Percentiles rank a stretch among this genome's conserved stretches.
Conservation (phyloP, 1,140 invertebrate species). For the Holotrichia oblita region DNA sequence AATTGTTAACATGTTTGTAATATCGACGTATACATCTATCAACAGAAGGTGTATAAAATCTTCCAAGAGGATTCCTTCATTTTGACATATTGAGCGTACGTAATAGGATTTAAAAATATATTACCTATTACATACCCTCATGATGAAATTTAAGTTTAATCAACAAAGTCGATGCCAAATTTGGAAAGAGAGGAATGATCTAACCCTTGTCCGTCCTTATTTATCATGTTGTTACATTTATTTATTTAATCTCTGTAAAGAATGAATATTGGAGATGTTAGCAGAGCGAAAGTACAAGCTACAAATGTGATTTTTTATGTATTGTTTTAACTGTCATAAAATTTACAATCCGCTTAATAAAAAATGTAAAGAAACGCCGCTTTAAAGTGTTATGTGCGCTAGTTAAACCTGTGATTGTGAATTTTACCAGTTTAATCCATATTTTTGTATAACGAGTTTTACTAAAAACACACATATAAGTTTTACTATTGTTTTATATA, state of each 20-base stretch:
- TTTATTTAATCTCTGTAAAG: not conserved
- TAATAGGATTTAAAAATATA: too few relatives aligned
- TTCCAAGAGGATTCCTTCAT: not conserved
- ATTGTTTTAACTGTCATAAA: conserved; percentile 23
- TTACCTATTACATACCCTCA: not conserved
- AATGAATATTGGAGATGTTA: conserved; percentile 2
- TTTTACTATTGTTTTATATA: conserved; percentile 2
- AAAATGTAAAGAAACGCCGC: not conserved
- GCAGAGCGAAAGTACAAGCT: conserved; percentile 28
- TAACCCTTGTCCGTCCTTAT: conserved; percentile 32
- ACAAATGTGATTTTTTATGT: conserved; percentile 29
- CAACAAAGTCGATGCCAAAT: conserved; percentile 13
- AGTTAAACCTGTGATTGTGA: not conserved
- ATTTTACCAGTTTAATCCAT: conserved; percentile 15
- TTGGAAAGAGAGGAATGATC: conserved; percentile 29
- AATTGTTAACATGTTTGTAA: conserved; percentile 12
- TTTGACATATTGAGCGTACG: too few relatives aligned
- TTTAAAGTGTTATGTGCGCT: not conserved
- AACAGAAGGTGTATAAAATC: not conserved
- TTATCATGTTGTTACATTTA: not conserved
- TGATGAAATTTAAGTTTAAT: not conserved
- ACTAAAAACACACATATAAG: not conserved
- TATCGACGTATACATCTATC: conserved; percentile 6
- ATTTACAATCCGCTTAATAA: conserved; percentile 24
- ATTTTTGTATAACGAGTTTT: conserved; percentile 21